phyloP scores from a whole-genome alignment of 1,140 invertebrate genomes.

The Leguminivora glycinivorella region DNA sequence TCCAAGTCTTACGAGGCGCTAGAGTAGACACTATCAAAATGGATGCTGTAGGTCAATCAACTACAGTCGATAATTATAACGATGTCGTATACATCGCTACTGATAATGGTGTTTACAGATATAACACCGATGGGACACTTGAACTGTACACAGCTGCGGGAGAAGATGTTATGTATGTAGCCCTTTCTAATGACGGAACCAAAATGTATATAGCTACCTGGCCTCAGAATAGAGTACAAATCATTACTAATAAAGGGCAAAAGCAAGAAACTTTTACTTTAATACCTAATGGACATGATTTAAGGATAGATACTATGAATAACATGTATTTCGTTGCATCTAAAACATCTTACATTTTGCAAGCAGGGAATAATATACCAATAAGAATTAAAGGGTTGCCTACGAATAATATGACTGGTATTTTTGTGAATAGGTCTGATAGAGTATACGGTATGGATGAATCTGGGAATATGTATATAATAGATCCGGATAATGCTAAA shows the following conservation, averaged over 20 bases:
- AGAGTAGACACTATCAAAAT: constrained; percentile 63
- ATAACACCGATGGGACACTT: constrained; percentile 50
- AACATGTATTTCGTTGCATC: constrained; percentile 69
- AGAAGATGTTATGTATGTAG: constrained; percentile 70
- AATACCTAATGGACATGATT: constrained; percentile 67
- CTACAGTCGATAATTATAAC: constrained; percentile 68
- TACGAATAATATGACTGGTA: constrained; percentile 60
- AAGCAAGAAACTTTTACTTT: constrained; percentile 54
- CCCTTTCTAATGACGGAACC: constrained; percentile 53
- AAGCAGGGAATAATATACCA: constrained; percentile 51
- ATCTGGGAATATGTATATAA: constrained; percentile 59
- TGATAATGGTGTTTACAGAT: constrained; percentile 72
- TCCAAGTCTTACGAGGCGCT: constrained; percentile 55
- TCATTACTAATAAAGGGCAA: constrained; percentile 60
- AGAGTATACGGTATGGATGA: constrained; percentile 69
- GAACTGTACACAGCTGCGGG: constrained; percentile 59
- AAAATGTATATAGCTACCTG: constrained; percentile 69
- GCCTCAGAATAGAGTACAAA: constrained; percentile 69
- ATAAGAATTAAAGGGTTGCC: constrained; percentile 67
- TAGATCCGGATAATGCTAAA: constrained; percentile 55
- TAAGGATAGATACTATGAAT: constrained; percentile 61
- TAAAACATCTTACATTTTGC: constrained; percentile 63
- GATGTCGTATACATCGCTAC: constrained; percentile 70
- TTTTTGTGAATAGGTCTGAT: constrained; percentile 64
- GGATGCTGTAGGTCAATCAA: constrained; percentile 61